Base-by-base conservation (phyloP, 2,888 invertebrate species). In the Cheilosia scutellata region DNA sequence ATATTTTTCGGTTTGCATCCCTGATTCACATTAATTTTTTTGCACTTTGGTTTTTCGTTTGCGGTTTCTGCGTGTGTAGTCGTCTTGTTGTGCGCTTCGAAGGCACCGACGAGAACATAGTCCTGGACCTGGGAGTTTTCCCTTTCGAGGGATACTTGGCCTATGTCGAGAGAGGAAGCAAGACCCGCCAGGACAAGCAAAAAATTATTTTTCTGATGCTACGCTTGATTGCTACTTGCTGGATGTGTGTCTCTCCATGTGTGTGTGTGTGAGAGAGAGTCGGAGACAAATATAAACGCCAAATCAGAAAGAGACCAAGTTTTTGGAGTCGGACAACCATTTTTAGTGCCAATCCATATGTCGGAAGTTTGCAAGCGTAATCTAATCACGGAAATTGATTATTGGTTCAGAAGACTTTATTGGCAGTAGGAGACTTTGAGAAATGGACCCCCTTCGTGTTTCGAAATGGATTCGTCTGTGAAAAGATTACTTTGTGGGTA, bases 381-480 rank as follows among this genome's bases (percentile, higher is more conserved):
- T 90, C 89, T 89, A 90, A 90, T 90, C 90, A 89, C 89, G 88
- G 89, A 90, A 90, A 90, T 90, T 90, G 90, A 90, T 90, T 90
- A 90, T 90, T 88, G 89, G 87, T 89, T 88, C 87, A 88, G 87
- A 88, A 84, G 66, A 82, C 79, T 79, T 79, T 80, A 86, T 82
- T 82, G 78, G 82, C 82, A 78, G 78, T 72, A 40, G 65, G 47
- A 71, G 58, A 66, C 70, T 70, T 70, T 77, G 49, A 82, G 71
- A 82, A 82, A 77, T 82, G 71, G 9, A 2, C 25, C 20, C 25
- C 51, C 25, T 11, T 11, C 37, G 2, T 11, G 7, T 4, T 13
- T 11, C 11, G 27, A 13, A 51, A 51, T 51, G 51, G 51, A 51
- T 51, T 51, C 51, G 51, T 27, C 51, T 51, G 27, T 51, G 13